phyloP scores from a whole-genome alignment of 2,113 vertebrate genomes.

The Hystrix brachyura region DNA sequence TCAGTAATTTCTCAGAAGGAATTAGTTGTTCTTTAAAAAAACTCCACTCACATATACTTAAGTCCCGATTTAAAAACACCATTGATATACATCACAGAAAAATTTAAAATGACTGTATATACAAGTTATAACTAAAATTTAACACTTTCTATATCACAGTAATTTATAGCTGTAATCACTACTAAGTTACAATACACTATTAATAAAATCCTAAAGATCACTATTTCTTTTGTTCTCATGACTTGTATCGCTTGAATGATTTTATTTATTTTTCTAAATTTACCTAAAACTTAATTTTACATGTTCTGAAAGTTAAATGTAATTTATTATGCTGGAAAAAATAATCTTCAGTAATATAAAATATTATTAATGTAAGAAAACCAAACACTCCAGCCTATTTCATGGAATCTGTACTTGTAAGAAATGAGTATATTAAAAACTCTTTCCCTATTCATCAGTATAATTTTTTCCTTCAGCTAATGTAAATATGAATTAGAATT shows the following conservation, averaged over 20 bases:
- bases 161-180: background rate
- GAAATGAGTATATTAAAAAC: background rate
- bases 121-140: slow-evolving; percentile 4
- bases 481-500: slow-evolving; percentile 13
- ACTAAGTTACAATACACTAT: background rate
- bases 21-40: background rate
- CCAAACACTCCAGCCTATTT: background rate
- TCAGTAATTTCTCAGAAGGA: background rate
- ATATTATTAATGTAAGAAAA: background rate
- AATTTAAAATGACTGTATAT: slow-evolving; percentile 20
- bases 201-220: slow-evolving; percentile 25
- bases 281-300: slow-evolving; percentile 51
- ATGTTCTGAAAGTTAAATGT: background rate
- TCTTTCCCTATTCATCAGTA: slow-evolving; percentile 32
- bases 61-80: background rate
- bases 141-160: slow-evolving; percentile 32
- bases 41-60: background rate
- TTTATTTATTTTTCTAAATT: slow-evolving; percentile 38
- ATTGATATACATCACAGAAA: background rate
- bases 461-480: background rate
- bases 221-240: slow-evolving; percentile 3
- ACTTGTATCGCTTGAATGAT: background rate
- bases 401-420: slow-evolving; percentile 10
- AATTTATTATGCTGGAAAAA: slow-evolving; percentile 7
- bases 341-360: slow-evolving; percentile 37